A percentile compares a stretch with the other conserved stretches of the same genome.
Evolutionary conservation across 2,888 invertebrate species (phyloP).

Genomic region (Baccha elongata): DNA sequence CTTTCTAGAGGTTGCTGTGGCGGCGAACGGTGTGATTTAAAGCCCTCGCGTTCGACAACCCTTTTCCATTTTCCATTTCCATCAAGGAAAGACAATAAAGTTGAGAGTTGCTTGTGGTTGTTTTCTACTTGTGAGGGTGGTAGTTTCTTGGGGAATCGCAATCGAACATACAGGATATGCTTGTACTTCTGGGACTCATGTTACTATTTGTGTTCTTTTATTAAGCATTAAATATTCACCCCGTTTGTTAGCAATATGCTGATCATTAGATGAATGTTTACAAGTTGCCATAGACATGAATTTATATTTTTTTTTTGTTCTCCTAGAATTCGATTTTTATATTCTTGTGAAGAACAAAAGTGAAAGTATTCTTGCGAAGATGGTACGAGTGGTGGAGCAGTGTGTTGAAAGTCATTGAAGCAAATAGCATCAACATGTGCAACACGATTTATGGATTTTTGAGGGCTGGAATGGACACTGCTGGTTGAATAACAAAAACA

Average conservation of each 20-base stretch:
- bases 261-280: slow-evolving; percentile 72
- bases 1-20: slow-evolving; percentile 5
- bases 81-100: slow-evolving; percentile 54
- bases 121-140: not conserved
- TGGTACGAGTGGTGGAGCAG: too few relatives aligned
- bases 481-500: not conserved
- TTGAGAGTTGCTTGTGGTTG: slow-evolving; percentile 32
- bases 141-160: slow-evolving; percentile 39
- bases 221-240: slow-evolving; percentile 72
- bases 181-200: slow-evolving; percentile 54
- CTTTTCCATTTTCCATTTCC: slow-evolving; percentile 44
- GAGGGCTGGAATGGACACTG: not conserved
- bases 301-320: not conserved
- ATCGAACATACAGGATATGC: slow-evolving; percentile 15
- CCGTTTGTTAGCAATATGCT: slow-evolving; percentile 70
- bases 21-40: slow-evolving; percentile 62
- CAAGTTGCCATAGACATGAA: slow-evolving; percentile 53
- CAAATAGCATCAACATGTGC: slow-evolving; percentile 21
- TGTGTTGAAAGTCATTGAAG: slow-evolving; percentile 42
- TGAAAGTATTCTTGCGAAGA: not conserved
- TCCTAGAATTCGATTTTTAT: slow-evolving; percentile 49
- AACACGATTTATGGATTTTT: slow-evolving; percentile 6
- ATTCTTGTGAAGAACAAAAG: not conserved
- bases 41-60: slow-evolving; percentile 56
- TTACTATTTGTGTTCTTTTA: slow-evolving; percentile 68